A percentile compares a stretch with the other conserved stretches of the same genome.
These are phyloP conservation scores for Aphaenogaster rudis DNA, from an alignment of 1,140 invertebrate genomes.

Conservation along the genomic window DNA sequence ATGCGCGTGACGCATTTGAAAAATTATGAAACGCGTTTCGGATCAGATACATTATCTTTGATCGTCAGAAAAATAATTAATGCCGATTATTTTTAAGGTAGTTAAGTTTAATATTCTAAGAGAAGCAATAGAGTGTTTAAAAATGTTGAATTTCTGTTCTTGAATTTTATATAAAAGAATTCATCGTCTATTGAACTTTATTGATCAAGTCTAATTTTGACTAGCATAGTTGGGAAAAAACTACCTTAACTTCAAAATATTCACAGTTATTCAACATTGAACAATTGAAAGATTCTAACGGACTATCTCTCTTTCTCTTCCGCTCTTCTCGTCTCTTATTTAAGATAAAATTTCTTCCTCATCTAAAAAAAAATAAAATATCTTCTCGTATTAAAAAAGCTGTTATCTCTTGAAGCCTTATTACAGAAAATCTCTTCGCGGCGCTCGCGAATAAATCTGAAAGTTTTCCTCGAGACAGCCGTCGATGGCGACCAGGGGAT, in stretches of 20 bases:
- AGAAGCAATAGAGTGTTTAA: too few species aligned
- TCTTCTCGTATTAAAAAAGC: not conserved
- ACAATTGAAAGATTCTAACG: not conserved
- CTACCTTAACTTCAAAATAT: not conserved
- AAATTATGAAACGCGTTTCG: not conserved
- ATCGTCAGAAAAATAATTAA: not conserved
- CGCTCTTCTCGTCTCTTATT: not conserved
- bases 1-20: not conserved
- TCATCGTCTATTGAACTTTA: too few species aligned
- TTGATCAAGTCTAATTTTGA: too few species aligned
- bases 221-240: too few species aligned
- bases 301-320: not conserved
- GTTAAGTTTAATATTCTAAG: too few species aligned
- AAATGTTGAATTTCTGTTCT: too few species aligned
- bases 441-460: constrained; percentile 5
- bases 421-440: not conserved
- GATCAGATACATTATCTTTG: not conserved
- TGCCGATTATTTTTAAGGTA: not conserved
- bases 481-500: constrained; percentile 20
- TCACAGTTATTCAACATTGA: not conserved
- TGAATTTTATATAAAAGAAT: too few species aligned
- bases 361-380: not conserved
- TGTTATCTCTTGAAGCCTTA: not conserved
- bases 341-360: constrained; percentile 4
- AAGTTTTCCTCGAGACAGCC: constrained; percentile 31